Percentiles rank a stretch among this genome's conserved stretches.
phyloP scores from a whole-genome alignment of 2,113 vertebrate genomes.

The Alosa alosa region DNA sequence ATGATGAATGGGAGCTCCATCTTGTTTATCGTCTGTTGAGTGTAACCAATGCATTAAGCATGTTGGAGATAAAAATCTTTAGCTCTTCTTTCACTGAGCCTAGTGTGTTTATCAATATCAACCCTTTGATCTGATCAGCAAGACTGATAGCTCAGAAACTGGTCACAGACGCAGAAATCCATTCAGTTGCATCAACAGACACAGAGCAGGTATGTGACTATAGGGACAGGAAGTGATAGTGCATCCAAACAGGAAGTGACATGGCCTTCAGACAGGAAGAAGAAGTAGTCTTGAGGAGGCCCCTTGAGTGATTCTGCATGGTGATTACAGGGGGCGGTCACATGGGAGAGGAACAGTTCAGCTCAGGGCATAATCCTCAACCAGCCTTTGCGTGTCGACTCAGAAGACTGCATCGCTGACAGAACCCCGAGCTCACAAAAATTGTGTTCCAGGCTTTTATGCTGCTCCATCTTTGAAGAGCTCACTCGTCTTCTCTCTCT shows the following conservation, averaged over 20 bases:
- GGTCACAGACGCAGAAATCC: too few species aligned
- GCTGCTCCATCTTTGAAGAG: constrained; percentile 20
- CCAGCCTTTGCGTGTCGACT: too few species aligned
- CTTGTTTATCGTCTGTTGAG: too few species aligned
- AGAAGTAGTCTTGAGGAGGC: not conserved
- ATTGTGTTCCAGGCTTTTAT: not conserved
- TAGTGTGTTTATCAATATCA: not conserved
- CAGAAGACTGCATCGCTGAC: constrained; percentile 6
- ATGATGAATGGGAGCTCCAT: too few species aligned
- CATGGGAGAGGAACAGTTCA: too few species aligned
- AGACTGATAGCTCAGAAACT: not conserved
- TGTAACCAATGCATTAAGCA: too few species aligned
- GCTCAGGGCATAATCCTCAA: too few species aligned
- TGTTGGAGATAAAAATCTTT: not conserved
- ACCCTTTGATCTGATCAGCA: not conserved
- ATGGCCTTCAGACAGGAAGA: not conserved
- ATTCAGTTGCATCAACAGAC: too few species aligned
- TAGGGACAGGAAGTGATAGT: not conserved
- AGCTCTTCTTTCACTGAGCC: not conserved
- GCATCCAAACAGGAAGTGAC: not conserved
- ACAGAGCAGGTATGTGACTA: not conserved
- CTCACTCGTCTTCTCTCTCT: not conserved
- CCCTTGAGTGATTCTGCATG: too few species aligned
- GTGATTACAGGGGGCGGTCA: too few species aligned
- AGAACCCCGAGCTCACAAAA: not conserved